Evolutionary conservation across 2,888 invertebrate species (phyloP).

Genomic region (Stenchaetothrips biformis): DNA sequence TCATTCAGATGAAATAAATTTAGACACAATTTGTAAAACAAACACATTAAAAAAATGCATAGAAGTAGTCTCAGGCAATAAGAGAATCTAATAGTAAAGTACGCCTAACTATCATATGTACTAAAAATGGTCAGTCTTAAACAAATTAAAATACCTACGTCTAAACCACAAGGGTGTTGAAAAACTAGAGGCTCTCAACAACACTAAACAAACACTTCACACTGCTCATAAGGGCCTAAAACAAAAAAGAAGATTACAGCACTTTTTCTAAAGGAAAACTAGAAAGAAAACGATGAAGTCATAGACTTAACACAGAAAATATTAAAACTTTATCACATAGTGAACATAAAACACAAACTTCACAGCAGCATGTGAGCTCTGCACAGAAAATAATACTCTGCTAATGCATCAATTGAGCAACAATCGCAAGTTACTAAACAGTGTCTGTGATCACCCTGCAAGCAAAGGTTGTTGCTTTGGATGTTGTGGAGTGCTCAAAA

Average conservation of each 20-base stretch:
- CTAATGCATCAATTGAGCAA: not conserved
- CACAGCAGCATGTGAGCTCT: not conserved
- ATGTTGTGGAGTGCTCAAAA: not conserved
- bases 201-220: not conserved
- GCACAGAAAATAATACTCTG: not conserved
- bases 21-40: not conserved
- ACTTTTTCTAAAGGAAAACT: not conserved
- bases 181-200: not conserved
- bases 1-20: not conserved
- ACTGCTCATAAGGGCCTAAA: no score
- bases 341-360: not conserved
- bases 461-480: not conserved
- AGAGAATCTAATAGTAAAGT: not conserved
- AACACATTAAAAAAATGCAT: not conserved
- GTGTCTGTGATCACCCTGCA: not conserved
- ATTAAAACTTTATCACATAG: not conserved
- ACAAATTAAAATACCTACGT: not conserved
- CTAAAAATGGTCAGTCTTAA: not conserved
- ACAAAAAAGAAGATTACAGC: not conserved
- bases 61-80: not conserved
- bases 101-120: no score
- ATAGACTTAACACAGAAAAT: not conserved
- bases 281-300: not conserved
- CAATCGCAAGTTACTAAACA: not conserved
- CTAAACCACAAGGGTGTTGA: not conserved